phyloP scores from a whole-genome alignment of 2,888 invertebrate genomes.

The Kuschelorhynchus macadamiae region DNA sequence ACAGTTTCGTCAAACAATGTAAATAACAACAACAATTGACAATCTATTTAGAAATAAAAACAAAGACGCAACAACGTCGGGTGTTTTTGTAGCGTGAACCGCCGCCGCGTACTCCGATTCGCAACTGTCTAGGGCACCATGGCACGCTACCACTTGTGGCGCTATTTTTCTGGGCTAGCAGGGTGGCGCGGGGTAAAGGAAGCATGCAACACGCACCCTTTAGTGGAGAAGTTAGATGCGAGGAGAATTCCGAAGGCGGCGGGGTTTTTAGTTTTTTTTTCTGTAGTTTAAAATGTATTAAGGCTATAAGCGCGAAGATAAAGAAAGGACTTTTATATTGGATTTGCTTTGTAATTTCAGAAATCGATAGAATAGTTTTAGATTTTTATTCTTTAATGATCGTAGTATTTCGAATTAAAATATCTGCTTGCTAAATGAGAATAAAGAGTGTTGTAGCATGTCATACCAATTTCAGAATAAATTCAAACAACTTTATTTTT shows the following conservation, averaged over 20 bases:
- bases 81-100: constrained; percentile 31
- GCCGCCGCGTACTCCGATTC: constrained; percentile 45
- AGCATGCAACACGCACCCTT: constrained; percentile 47
- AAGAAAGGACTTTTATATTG: too few relatives aligned
- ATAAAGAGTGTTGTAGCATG: too few relatives aligned
- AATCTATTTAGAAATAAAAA: constrained; percentile 25
- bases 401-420: too few relatives aligned
- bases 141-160: constrained; percentile 62
- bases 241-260: constrained; percentile 17
- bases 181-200: constrained; percentile 23
- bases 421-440: too few relatives aligned
- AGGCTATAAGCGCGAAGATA: too few relatives aligned
- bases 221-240: constrained; percentile 23
- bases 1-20: neutral
- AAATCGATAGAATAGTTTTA: too few relatives aligned
- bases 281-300: too few relatives aligned
- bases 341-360: too few relatives aligned
- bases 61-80: constrained; percentile 38
- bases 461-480: too few relatives aligned
- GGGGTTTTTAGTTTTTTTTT: constrained; percentile 11
- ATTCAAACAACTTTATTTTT: too few relatives aligned
- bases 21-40: constrained; percentile 33
- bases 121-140: constrained; percentile 59
- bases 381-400: too few relatives aligned
- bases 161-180: constrained; percentile 49